A percentile compares a stretch with the other conserved stretches of the same genome.
Evolutionary conservation across 2,113 vertebrate genomes (phyloP).

Genomic region (Tragelaphus buxtoni): DNA sequence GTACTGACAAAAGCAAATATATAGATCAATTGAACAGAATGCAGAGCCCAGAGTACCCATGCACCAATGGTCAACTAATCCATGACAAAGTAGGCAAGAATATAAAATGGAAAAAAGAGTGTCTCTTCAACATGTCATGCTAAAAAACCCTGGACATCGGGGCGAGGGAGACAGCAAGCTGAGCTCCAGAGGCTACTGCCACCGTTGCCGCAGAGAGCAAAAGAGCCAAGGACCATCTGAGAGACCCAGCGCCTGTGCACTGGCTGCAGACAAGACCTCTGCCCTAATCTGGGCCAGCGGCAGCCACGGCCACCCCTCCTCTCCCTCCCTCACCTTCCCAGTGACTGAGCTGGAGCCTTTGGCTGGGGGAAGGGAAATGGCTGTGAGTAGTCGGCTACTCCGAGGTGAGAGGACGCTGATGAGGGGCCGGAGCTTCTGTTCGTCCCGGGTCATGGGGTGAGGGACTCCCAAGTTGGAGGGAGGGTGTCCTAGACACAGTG

Average conservation of each 20-base stretch:
- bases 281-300: conserved; percentile 40
- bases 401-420: conserved; percentile 25
- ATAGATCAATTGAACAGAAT: neutral
- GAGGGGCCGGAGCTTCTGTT: conserved; percentile 6
- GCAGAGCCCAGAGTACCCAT: neutral
- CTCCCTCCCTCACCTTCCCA: conserved; percentile 58
- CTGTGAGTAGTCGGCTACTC: conserved; percentile 37
- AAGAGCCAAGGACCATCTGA: conserved; percentile 40
- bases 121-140: neutral
- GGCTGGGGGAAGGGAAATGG: conserved; percentile 62
- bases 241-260: conserved; percentile 19
- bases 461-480: conserved; percentile 54
- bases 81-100: neutral
- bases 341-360: conserved; percentile 12
- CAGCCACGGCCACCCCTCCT: conserved; percentile 7
- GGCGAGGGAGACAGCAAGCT: conserved; percentile 58
- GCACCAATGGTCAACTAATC: neutral
- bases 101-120: neutral
- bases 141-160: neutral
- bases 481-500: conserved; percentile 60
- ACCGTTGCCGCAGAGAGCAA: neutral
- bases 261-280: conserved; percentile 33
- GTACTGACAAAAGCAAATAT: neutral
- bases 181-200: conserved; percentile 39
- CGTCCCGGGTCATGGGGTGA: neutral